Base-by-base conservation (phyloP, 2,113 vertebrate genomes). In the Lepus europaeus region DNA sequence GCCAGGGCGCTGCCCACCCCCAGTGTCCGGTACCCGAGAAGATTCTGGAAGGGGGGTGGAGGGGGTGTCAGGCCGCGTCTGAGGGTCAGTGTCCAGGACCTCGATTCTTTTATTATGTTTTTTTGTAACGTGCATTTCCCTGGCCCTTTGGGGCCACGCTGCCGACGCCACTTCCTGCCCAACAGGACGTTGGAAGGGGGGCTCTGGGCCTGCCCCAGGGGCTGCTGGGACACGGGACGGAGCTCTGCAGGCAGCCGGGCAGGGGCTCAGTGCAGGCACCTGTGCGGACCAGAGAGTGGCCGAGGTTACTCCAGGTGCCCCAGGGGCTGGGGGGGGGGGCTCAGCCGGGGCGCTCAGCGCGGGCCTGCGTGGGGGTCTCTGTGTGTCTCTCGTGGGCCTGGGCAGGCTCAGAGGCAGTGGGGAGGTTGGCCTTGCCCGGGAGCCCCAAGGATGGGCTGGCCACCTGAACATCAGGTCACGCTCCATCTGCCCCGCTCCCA, bases 341-440 rank as follows among this genome's bases (percentile, higher is more conserved):
- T 84, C 20, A 5, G 33, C 56, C 33, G 0, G 9, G n/a, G 9
- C 96, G 95, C 96, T 93, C 89, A 93, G 49, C 80, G 2, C 27
- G 96, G 93, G 94, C 95, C 97, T 2, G 96, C 91, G 96, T 74
- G 94, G 97, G 92, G 97, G 97, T 70, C 96, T 73, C 51, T 6
- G 36, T 91, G 45, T 7, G 45, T 7, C 45, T 45, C 45, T 45
- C 9, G 45, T 45, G 45, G 45, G 45, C 45, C 45, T 45, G 45
- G 45, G 63, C 0, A 19, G 61, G 56, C 13, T 19, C 64, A 90
- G 93, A 91, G 0, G 2, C 89, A 76, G 77, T 9, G 88, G 59
- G 29, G 84, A 33, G 0, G 1, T 56, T 13, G 92, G 23, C 45
- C 85, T 13, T 5, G 0, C 69, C 79, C 6, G 0, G 12, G 53